Base-by-base conservation (phyloP, 2,113 vertebrate genomes). In the Muntiacus reevesi region DNA sequence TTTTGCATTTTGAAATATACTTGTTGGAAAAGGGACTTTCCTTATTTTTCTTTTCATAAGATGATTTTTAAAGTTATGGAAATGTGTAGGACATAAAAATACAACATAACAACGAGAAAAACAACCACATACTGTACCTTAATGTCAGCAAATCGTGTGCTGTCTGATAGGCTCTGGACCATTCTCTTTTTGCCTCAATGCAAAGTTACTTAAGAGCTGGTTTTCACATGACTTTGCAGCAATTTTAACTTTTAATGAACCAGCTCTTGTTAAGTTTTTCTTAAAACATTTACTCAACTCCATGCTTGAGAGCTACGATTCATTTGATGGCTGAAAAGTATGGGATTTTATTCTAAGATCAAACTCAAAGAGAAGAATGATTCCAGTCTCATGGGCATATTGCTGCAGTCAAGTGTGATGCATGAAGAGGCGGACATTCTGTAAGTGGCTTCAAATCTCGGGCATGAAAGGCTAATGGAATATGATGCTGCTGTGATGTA, bases 1-100 rank as follows among this genome's bases (percentile, higher is more conserved):
- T 60, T 88, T 87, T 84, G 64, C 55, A 45, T 87, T 93, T 86
- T 71, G 50, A 94, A 94, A 78, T 45, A 36, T 5, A 40, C n/a
- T 71, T 79, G 5, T 90, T 93, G 76, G 40, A 55, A 94, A 90
- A 95, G 64, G 50, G 21, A 64, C 15, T 36, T 85, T n/a, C 54
- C 45, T 95, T 43, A 3, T 71, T 60, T 89, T 52, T 85, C 25
- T 93, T 59, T 87, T 21, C 21, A 21, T 47, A 45, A 76, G 54
- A 71, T 33, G 30, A 54, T 62, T 88, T 92, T 62, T 28, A 89
- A 92, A 96, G 50, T 79, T 64, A 85, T 13, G 5, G 33, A 50
- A 43, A 85, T 40, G 23, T 86, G 15, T 23, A 95, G 86, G 96
- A 86, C 28, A 91, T 9, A 89, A 95, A 97, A 95, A 87, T 30